These are phyloP conservation scores for Malurus alboscapulatus DNA, from an alignment of 2,113 vertebrate genomes.

Conservation along the genomic window DNA sequence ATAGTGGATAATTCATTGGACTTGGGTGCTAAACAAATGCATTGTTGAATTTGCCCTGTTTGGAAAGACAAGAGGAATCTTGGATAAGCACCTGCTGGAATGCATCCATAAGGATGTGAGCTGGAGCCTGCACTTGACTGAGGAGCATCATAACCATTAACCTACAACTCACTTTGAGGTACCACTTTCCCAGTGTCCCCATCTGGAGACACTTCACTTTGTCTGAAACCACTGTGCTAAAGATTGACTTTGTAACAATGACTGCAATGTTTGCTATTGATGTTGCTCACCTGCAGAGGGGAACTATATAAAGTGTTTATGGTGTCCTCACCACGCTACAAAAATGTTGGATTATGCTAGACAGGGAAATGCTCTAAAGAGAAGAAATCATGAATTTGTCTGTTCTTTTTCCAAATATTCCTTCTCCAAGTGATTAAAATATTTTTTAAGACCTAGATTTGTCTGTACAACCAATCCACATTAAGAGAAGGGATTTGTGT, in stretches of 20 bases:
- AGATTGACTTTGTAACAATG: not conserved
- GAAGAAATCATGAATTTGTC: not conserved
- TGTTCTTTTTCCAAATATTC: not conserved
- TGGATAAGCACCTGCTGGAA: not conserved
- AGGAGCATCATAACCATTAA: not conserved
- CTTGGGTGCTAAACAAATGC: not conserved
- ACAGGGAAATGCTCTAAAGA: not conserved
- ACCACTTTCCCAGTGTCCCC: fast-evolving
- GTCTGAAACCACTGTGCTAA: not conserved
- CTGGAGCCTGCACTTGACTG: not conserved
- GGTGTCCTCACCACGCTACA: not conserved
- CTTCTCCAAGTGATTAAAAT: not conserved
- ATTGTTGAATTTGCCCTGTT: not conserved
- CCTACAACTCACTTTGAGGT: not conserved
- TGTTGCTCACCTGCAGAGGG: not conserved
- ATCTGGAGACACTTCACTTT: not conserved
- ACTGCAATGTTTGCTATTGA: not conserved
- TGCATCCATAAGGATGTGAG: not conserved
- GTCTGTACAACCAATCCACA: not conserved
- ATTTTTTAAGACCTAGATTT: not conserved
- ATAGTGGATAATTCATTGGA: not conserved
- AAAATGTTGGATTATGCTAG: not conserved
- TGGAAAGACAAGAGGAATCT: not conserved
- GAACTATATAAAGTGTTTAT: not conserved
- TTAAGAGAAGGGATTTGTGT: not conserved